phyloP scores from a whole-genome alignment of 2,797 vertebrate genomes.

The Onychomys torridus region DNA sequence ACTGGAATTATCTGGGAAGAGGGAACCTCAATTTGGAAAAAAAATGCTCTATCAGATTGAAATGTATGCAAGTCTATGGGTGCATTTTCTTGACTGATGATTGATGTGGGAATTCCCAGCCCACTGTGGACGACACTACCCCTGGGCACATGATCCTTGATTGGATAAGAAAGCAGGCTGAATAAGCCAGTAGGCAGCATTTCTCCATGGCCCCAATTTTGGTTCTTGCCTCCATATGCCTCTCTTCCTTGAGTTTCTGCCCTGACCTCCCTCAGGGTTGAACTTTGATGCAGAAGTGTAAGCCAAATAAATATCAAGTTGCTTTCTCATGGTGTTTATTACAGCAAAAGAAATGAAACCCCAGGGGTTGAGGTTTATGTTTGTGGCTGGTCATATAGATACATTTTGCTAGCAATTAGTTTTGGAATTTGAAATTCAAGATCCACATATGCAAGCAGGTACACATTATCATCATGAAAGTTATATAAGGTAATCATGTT shows the following conservation, averaged over 20 bases:
- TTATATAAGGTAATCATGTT: conserved; percentile 43
- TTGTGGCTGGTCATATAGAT: neutral
- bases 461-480: conserved; percentile 19
- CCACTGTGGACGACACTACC: no score
- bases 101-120: neutral
- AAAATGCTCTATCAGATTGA: neutral
- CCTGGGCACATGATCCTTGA: neutral
- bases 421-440: conserved; percentile 3
- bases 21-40: neutral
- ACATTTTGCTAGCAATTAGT: neutral
- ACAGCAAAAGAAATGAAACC: neutral
- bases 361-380: neutral
- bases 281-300: neutral
- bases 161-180: neutral
- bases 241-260: neutral
- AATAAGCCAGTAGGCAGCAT: neutral
- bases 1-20: neutral
- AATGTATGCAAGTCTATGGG: neutral
- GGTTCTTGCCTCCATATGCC: neutral
- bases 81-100: neutral
- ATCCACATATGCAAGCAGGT: conserved; percentile 12
- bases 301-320: neutral
- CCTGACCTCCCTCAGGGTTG: neutral
- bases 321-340: neutral
- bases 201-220: neutral